These are phyloP conservation scores for Apus apus DNA, from an alignment of 2,113 vertebrate genomes.

Conservation along the genomic window DNA sequence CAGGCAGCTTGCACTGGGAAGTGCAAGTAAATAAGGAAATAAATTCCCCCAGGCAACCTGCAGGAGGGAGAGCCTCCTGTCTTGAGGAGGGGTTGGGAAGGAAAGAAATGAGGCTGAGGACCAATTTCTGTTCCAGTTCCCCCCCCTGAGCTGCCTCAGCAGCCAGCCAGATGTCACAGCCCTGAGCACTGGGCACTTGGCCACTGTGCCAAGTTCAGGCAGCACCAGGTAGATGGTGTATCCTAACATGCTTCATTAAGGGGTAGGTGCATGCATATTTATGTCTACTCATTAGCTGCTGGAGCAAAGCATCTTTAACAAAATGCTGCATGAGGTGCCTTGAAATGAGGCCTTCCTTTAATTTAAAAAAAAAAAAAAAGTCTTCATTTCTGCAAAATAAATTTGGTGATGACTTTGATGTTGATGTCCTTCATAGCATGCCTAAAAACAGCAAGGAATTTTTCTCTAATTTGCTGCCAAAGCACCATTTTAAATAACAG, in stretches of 20 bases:
- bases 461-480: constrained; percentile 10
- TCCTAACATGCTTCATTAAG: constrained; percentile 24
- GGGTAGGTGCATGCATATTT: constrained; percentile 65
- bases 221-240: constrained; percentile 1
- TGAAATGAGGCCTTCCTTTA: background rate
- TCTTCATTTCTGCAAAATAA: background rate
- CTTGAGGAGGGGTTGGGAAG: constrained; percentile 15
- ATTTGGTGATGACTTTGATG: background rate
- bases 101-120: background rate
- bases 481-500: background rate
- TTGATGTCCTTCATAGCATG: background rate
- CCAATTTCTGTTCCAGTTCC: background rate
- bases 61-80: background rate
- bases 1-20: background rate
- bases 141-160: background rate
- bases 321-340: constrained; percentile 15
- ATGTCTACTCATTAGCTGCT: constrained; percentile 61
- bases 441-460: background rate
- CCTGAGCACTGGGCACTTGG: background rate
- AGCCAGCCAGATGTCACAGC: background rate
- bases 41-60: background rate
- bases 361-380: background rate
- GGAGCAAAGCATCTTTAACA: constrained; percentile 26
- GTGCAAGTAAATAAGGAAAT: background rate
- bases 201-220: background rate